Evolutionary conservation across 2,888 invertebrate genomes (phyloP), one percentile per base, ranked within the genome.

Genomic region (Alloscopus bannaensis): DNA sequence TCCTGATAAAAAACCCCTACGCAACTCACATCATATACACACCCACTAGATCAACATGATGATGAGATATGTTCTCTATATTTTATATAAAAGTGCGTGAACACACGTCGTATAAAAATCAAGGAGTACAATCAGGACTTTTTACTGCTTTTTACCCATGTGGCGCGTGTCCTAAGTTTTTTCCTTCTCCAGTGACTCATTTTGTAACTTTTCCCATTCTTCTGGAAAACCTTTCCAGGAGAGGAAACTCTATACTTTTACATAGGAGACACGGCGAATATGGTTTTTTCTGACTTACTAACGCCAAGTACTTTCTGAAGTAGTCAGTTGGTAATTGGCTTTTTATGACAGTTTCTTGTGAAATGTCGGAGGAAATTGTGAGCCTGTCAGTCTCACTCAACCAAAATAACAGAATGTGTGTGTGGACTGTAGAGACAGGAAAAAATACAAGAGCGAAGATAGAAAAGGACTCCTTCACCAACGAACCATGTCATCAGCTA

Each of bases 261-360:
- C 6, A 52, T 24, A 22, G 52, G 52, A 22, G n/a, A 52, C 20
- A 47, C 36, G 36, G 13, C 36, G 6, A 36, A 47, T 6, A 47
- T 47, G 52, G 22, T 16, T 52, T n/a, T 52, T 52, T 22, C 36
- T 40, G 13, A 20, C 24, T 57, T 16, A 6, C 29, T 60, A 13
- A 1, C 24, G 4, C 20, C 8, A 29, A 65, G 29, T 31, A 42
- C 26, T 66, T 20, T 16, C 45, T 52, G 55, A 40, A 36, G 60
- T 47, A 59, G 50, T 57, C 65, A 57, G 57, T n/a, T 36, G 36
- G 52, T 76, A 69, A 76, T 76, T 76, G 68, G 60, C 68, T 76
- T 76, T 76, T 76, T 69, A 76, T 76, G 76, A 76, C 76, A 76
- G 69, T 60, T 69, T 52, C 76, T 50, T 59, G 66, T 47, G 65